Base-by-base conservation (phyloP, 2,113 vertebrate species). In the Noctilio leporinus region DNA sequence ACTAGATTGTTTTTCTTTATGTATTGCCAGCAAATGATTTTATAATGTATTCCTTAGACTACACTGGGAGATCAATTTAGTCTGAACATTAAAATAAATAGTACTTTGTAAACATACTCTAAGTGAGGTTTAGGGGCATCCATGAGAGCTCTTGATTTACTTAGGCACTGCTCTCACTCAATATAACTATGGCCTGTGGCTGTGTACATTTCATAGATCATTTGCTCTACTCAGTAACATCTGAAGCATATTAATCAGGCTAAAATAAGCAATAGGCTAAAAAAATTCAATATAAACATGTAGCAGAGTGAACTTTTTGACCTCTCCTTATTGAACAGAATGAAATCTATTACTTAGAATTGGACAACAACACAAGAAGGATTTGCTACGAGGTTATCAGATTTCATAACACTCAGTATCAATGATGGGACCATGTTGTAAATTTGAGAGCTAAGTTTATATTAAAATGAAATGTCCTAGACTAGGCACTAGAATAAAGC, bases 151-250 rank as follows among this genome's bases (percentile, higher is more conserved):
- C 92, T 86, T 94, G 82, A 96, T 95, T 96, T 92, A 96, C 82
- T 95, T 64, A 65, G 33, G 30, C 40, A 33, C 45, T 47, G n/a
- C 26, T 96, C 49, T 86, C 55, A 92, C 67, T 95, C 93, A 93
- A 86, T 93, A 93, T 47, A 96, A 95, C 95, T 89, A 76, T 73
- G 64, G 95, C 97, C 96, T 86, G 49, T 67, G 95, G 96, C 96
- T 97, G 90, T 89, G 96, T 97, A 92, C 47, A 96, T 97, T 98
- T 97, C 94, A 97, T 98, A 98, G 95, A 97, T 97, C 97, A 97
- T 96, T 98, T 96, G 76, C 76, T 89, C 97, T 95, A 96, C 93
- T 98, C 76, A 96, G 84, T 78, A 96, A 88, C 95, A 92, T 97
- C 95, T 95, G 51, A 96, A 98, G 97, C 97, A 97, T 94, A 98